Percentiles rank a stretch among this genome's conserved stretches.
phyloP scores from a whole-genome alignment of 2,888 invertebrate species.

The Drymonia ruficornis region DNA sequence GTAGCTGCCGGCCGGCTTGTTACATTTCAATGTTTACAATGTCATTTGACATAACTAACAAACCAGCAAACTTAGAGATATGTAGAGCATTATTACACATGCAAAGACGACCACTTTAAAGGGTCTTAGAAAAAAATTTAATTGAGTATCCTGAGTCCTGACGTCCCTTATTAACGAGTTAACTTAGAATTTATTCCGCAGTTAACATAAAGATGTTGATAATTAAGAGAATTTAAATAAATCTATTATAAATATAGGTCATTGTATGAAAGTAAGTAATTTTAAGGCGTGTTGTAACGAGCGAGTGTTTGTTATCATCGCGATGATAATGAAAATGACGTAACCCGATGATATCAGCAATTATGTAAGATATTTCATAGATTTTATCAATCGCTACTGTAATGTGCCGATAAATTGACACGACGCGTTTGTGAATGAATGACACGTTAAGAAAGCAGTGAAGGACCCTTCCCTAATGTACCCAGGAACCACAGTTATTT shows the following conservation, averaged over 20 bases:
- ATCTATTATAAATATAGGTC: slow-evolving; percentile 3
- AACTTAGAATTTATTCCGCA: too few species aligned
- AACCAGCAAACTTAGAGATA: background rate
- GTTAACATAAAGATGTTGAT: too few species aligned
- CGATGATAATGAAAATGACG: slow-evolving; percentile 35
- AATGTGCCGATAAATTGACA: slow-evolving; percentile 9
- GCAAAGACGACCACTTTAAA: too few species aligned
- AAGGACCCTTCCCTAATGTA: too few species aligned
- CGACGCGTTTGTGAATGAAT: slow-evolving; percentile 7
- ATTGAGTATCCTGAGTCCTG: too few species aligned
- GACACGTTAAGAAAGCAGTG: too few species aligned
- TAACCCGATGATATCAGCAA: slow-evolving; percentile 28
- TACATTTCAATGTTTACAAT: background rate
- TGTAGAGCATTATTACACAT: too few species aligned
- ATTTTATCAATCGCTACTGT: slow-evolving; percentile 17
- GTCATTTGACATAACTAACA: background rate
- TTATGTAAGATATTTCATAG: slow-evolving; percentile 25
- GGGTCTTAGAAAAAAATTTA: too few species aligned
- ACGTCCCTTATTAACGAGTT: too few species aligned
- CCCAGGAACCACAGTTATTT: too few species aligned
- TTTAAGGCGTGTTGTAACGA: slow-evolving; percentile 16
- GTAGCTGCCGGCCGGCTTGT: slow-evolving; percentile 15
- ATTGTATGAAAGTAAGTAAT: slow-evolving; percentile 20
- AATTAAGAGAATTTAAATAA: too few species aligned
- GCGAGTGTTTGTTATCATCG: slow-evolving; percentile 30